Base-by-base conservation (phyloP, 2,888 invertebrate genomes). In the Halictus quadricinctus region DNA sequence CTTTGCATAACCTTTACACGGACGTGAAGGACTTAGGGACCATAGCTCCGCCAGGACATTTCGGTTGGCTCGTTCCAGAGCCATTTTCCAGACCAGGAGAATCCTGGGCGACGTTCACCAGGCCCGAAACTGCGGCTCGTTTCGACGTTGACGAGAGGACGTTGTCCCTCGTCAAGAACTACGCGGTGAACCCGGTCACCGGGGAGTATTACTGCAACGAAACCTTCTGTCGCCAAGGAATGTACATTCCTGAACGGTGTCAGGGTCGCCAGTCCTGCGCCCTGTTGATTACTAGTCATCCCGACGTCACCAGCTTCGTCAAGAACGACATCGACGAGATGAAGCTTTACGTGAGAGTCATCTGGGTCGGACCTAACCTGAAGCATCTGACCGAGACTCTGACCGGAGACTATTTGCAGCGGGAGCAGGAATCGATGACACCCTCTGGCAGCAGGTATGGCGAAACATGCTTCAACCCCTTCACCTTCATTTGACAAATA, bases 301-400 rank as follows among this genome's bases (percentile, higher is more conserved):
- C 95, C 64, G 94, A 95, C 15, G 95, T 95, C 10, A 96, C 96
- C 0, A 92, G 93, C 8, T 96, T 96, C 88, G 95, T 97, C 3
- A 95, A 95, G 72, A 92, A 95, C 0, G 96, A 97, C 89, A 96
- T 97, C 66, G 93, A 95, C 18, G 95, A 95, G 80, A 95, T 96
- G 77, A 94, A 95, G 54, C 94, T 97, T 21, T 96, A 95, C 85
- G 96, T 97, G 0, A 96, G 96, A 91, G 96, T 97, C 0, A 95
- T 96, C 8, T 97, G 97, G 97, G 94, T 97, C 21, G 97, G 97
- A 1, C 93, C 95, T 0, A 95, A 96, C 86, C 95, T 97, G 72
- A 94, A 93, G 79, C 85, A 93, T 8, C 95, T 95, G 0, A 92
- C 95, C 0, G 91, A 93, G 21, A 88, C 91, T 15, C 88, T 96